Evolutionary conservation across 2,797 vertebrate genomes (phyloP).

Genomic region (Periparus ater): DNA sequence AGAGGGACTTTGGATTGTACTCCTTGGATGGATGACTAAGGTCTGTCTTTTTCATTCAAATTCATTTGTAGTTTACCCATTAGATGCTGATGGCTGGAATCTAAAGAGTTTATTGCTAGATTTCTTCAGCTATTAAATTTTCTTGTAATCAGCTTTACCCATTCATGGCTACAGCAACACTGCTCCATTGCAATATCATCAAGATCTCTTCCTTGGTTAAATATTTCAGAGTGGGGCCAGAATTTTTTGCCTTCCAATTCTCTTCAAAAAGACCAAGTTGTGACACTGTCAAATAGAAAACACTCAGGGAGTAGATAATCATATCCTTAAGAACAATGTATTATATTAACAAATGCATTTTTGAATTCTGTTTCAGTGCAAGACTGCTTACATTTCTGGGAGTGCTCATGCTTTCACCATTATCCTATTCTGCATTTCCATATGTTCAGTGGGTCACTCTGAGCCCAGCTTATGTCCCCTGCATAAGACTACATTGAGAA

Average conservation of each 20-base stretch:
- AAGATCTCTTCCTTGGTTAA: background rate
- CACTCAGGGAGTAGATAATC: accelerated
- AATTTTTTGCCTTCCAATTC: background rate
- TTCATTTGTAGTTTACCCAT: background rate
- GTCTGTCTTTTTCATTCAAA: background rate
- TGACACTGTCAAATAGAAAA: background rate
- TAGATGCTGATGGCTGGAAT: background rate
- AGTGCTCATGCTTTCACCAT: background rate
- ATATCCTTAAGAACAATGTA: background rate
- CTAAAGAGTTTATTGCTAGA: background rate
- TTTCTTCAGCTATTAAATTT: background rate
- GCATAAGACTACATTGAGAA: background rate
- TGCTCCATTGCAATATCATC: background rate
- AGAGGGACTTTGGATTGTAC: background rate
- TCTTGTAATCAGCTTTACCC: background rate
- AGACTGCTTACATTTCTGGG: background rate
- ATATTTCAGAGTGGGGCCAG: background rate
- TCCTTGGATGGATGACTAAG: background rate
- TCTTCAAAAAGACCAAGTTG: background rate
- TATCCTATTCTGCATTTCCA: background rate
- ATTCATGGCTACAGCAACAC: background rate
- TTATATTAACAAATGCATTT: background rate
- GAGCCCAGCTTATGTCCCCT: background rate
- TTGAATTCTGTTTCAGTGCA: background rate
- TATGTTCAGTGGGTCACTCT: background rate